phyloP scores from a whole-genome alignment of 2,888 invertebrate genomes.

The Acanthoscelides obtectus region DNA sequence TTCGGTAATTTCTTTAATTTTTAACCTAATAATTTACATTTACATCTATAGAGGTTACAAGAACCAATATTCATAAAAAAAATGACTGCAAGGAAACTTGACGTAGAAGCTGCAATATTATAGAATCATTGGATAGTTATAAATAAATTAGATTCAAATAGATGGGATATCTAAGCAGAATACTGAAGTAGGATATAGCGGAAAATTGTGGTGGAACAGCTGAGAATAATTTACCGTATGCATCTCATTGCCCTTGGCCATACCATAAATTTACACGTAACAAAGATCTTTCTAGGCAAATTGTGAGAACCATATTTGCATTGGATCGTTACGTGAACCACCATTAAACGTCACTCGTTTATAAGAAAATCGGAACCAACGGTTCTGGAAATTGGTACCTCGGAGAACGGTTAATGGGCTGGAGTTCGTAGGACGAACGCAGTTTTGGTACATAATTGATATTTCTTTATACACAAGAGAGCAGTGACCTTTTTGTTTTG shows the following conservation, averaged over 20 bases:
- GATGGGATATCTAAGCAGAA: not conserved
- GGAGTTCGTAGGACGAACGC: not conserved
- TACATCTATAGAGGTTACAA: too few relatives aligned
- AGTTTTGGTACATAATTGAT: not conserved
- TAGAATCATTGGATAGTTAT: not conserved
- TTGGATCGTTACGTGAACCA: not conserved
- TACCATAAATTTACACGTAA: not conserved
- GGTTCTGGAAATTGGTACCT: not conserved
- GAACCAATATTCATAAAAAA: too few relatives aligned
- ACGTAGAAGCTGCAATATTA: too few relatives aligned
- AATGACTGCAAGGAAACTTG: too few relatives aligned
- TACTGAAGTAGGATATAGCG: not conserved
- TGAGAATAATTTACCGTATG: not conserved
- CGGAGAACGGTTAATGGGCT: not conserved
- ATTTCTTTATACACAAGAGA: not conserved
- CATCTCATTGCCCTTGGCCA: not conserved
- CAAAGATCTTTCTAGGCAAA: not conserved
- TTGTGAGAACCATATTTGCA: not conserved
- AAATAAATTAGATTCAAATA: not conserved
- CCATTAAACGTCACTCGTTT: not conserved
- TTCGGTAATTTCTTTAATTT: too few relatives aligned
- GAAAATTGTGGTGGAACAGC: not conserved
- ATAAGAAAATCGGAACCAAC: not conserved
- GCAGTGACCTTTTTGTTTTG: not conserved
- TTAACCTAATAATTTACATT: too few relatives aligned